phyloP scores from a whole-genome alignment of 1,140 invertebrate genomes.

The Drosophila miranda region DNA sequence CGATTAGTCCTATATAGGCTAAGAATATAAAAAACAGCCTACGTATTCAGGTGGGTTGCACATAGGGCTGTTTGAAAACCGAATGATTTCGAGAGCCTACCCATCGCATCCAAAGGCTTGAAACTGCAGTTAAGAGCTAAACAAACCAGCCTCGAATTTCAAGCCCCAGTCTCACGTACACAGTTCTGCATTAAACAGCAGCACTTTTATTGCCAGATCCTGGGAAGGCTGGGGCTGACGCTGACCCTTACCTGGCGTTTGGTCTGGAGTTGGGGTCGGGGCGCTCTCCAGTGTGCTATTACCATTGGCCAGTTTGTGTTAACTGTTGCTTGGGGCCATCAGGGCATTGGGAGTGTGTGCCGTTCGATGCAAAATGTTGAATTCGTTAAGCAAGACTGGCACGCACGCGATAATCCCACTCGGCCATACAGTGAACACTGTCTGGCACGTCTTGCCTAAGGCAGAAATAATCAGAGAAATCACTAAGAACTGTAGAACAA shows the following conservation, averaged over 20 bases:
- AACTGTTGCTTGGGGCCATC: slow-evolving; percentile 42
- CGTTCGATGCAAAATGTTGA: slow-evolving; percentile 36
- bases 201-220: slow-evolving; percentile 1
- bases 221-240: background rate
- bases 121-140: slow-evolving; percentile 10
- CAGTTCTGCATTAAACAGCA: slow-evolving; percentile 17
- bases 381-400: slow-evolving; percentile 37
- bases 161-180: slow-evolving; percentile 3
- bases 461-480: background rate
- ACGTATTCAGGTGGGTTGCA: too few relatives aligned
- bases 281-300: slow-evolving; percentile 42
- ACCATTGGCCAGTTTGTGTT: slow-evolving; percentile 36
- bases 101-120: background rate
- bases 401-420: slow-evolving; percentile 51
- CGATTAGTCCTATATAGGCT: too few relatives aligned
- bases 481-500: too few relatives aligned
- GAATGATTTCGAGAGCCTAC: too few relatives aligned
- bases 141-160: slow-evolving; percentile 3
- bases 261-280: slow-evolving; percentile 5
- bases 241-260: background rate
- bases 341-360: slow-evolving; percentile 26
- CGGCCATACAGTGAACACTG: slow-evolving; percentile 12
- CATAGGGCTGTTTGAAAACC: too few relatives aligned
- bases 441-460: background rate
- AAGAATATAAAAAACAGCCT: too few relatives aligned